Base-by-base conservation (phyloP, 2,113 vertebrate genomes). In the Vicugna pacos region DNA sequence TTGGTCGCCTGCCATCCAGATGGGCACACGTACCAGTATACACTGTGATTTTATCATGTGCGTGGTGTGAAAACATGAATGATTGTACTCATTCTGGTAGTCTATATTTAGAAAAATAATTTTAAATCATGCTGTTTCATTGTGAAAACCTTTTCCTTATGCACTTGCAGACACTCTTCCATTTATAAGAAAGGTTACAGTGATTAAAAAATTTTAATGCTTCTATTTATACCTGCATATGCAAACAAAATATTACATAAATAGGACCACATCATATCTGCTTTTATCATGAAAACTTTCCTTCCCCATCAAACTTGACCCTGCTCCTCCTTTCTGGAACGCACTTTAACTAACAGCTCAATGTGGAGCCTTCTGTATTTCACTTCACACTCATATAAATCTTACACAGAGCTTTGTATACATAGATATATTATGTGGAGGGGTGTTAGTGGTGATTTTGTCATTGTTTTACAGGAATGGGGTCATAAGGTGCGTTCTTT, bases 81-180 rank as follows among this genome's bases (percentile, higher is more conserved):
- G 42, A 75, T 11, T 70, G 5, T 0, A 8, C 72, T 91, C 35
- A 26, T 38, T 72, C 65, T 73, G 38, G 35, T 42, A 52, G 28
- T 65, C 92, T 89, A 20, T 75, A 46, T 94, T 91, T 91, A 82
- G 80, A 42, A 70, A 80, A 64, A 56, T 24, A 8, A 0, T 13
- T 84, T 75, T 93, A 83, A 64, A 7, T 67, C 58, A 30, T 72
- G 28, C 42, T 58, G 1, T 72, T 86, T 90, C 16, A 58, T 69
- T 89, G 32, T 69, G 50, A 89, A 94, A 73, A 93, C 24, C 22
- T 85, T 83, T 89, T 91, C 76, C 24, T 80, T 52, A 17, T 46
- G 10, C 28, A 58, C 0, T 88, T 83, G 32, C 32, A 91, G 56
- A 54, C 42, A 69, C 3, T 65, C 22, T 67, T 92, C 13, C 35